phyloP scores from a whole-genome alignment of 2,888 invertebrate species.

The Eupithecia dodoneata region DNA sequence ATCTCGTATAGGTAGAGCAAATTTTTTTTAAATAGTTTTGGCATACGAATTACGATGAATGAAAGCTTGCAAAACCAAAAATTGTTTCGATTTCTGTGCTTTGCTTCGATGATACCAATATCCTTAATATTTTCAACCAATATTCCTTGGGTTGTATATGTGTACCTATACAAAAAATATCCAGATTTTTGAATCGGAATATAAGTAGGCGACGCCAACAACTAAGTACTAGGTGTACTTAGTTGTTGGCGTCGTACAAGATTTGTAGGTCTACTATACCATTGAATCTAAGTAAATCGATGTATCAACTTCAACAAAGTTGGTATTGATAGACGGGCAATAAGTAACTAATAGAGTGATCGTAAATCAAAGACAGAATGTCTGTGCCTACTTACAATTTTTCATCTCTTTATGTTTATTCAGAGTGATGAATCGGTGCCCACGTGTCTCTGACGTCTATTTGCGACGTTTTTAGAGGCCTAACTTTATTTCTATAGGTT shows the following conservation, averaged over 20 bases:
- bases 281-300: background rate
- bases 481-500: constrained; percentile 1
- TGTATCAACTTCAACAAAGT: constrained; percentile 20
- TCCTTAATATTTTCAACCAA: no score
- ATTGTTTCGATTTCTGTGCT: no score
- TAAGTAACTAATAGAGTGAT: constrained; percentile 33
- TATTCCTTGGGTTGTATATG: no score
- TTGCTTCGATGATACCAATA: no score
- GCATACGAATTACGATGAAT: no score
- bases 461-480: background rate
- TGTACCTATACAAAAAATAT: no score
- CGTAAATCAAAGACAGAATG: constrained; percentile 41
- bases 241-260: background rate
- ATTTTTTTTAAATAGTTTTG: no score
- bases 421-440: constrained; percentile 45
- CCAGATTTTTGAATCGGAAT: no score
- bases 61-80: no score
- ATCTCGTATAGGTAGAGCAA: no score
- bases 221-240: no score
- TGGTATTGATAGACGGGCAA: constrained; percentile 27
- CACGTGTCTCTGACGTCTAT: constrained; percentile 45
- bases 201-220: no score
- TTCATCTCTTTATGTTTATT: constrained; percentile 38
- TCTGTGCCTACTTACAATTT: constrained; percentile 36
- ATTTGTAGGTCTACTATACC: background rate